A percentile compares a stretch with the other conserved stretches of the same genome.
Conservation (phyloP, 2,888 invertebrate genomes). For the Capitulum mitella region DNA sequence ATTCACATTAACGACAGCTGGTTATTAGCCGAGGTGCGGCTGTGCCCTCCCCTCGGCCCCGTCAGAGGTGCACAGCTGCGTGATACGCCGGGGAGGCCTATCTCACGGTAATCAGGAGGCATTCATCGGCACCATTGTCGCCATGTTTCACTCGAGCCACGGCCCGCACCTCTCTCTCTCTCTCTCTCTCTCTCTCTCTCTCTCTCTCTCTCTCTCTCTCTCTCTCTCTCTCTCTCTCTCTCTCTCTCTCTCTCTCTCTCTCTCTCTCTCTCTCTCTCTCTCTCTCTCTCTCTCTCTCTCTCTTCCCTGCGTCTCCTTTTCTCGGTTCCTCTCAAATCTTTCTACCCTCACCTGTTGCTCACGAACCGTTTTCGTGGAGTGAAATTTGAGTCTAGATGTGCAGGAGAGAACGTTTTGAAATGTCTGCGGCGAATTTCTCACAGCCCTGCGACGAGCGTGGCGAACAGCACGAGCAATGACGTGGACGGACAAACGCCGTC, state of each 20-base stretch:
- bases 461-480: too few species aligned
- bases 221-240: neutral
- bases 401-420: neutral
- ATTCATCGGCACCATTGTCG: neutral
- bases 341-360: neutral
- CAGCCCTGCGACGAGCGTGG: neutral
- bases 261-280: neutral
- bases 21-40: neutral
- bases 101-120: neutral
- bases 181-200: too few species aligned
- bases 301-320: neutral
- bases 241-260: neutral
- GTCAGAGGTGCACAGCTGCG: too few species aligned
- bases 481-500: too few species aligned
- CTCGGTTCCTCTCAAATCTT: neutral
- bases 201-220: neutral
- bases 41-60: neutral
- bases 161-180: neutral
- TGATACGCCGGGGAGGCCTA: neutral
- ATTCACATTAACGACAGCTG: neutral
- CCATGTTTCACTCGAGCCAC: neutral
- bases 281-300: neutral
- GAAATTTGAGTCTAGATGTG: too few species aligned
- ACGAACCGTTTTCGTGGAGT: too few species aligned
- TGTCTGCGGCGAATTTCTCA: neutral